Evolutionary conservation across 2,888 invertebrate genomes (phyloP), one percentile per base, ranked within the genome.

Genomic region (Geotrupes spiniger): DNA sequence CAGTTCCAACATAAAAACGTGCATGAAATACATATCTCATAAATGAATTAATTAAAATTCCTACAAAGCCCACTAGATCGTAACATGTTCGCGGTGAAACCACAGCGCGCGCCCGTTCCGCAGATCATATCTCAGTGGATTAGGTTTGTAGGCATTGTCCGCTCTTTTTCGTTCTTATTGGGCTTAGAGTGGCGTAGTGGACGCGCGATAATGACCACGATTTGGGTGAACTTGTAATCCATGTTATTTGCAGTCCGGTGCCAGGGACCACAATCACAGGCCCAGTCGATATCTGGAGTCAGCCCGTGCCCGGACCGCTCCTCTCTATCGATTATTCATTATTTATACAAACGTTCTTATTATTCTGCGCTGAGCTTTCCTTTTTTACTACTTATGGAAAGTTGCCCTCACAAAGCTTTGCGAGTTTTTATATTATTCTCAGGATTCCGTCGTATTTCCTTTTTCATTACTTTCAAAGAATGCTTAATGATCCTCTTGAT

Each of bases 331-430:
- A 72, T 72, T 71, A 71, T 69, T 71, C 72, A 72, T 72, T 71
- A 71, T 71, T 71, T 71, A 71, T 71, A 72, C 72, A 71, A 71
- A 72, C 69, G 71, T 68, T 67, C 70, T 71, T 71, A 71, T 71
- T 72, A 72, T 72, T 70, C 70, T 61, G 63, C 59, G 65, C 63
- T 63, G 66, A 63, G 66, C 66, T 65, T 64, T 66, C 66, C 42
- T 65, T 65, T 64, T 66, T 63, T 63, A 60, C 64, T 65, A 65
- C 65, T 64, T 56, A 53, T 53, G 54, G 51, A 52, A 49, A 49
- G 47, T 53, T 54, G 52, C 50, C 37, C 46, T 43, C 43, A 41
- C 45, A 49, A 49, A 49, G 49, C 51, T 44, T 40, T 40, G 43
- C 42, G 49, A 48, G 42, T 53, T 53, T 51, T 51, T 53, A 45